These are phyloP conservation scores for Philaethria dido DNA, from an alignment of 2,888 invertebrate species.

Conservation along the genomic window DNA sequence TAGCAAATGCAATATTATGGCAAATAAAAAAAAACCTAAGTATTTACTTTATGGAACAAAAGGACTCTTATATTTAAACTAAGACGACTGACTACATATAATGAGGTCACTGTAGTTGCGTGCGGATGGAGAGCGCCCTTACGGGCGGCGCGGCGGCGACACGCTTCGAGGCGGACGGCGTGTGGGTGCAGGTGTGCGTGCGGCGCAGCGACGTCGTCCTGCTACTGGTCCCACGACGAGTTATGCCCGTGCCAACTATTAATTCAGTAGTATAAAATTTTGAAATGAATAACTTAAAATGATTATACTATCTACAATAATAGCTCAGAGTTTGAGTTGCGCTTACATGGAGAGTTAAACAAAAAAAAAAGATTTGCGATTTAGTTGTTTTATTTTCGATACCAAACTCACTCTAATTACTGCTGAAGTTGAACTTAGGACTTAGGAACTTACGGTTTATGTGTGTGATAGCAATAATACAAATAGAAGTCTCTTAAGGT, in stretches of 20 bases:
- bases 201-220: slow-evolving; percentile 8
- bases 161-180: neutral
- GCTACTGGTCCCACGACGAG: slow-evolving; percentile 18
- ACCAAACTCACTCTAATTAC: too few relatives aligned
- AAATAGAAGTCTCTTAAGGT: too few relatives aligned
- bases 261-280: neutral
- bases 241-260: slow-evolving; percentile 1
- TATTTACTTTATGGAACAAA: neutral
- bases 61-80: neutral
- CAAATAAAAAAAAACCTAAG: neutral
- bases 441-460: too few relatives aligned
- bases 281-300: too few relatives aligned
- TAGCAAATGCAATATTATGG: neutral
- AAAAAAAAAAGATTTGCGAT: too few relatives aligned
- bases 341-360: too few relatives aligned
- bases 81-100: neutral
- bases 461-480: too few relatives aligned
- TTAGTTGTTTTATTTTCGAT: too few relatives aligned
- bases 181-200: neutral
- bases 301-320: too few relatives aligned
- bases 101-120: neutral
- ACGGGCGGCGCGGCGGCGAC: neutral
- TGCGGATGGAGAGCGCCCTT: slow-evolving; percentile 1
- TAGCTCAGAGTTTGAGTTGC: too few relatives aligned
- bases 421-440: too few relatives aligned